Evolutionary conservation across 2,888 invertebrate genomes (phyloP).

Genomic region (Lordiphosa fenestrarum): DNA sequence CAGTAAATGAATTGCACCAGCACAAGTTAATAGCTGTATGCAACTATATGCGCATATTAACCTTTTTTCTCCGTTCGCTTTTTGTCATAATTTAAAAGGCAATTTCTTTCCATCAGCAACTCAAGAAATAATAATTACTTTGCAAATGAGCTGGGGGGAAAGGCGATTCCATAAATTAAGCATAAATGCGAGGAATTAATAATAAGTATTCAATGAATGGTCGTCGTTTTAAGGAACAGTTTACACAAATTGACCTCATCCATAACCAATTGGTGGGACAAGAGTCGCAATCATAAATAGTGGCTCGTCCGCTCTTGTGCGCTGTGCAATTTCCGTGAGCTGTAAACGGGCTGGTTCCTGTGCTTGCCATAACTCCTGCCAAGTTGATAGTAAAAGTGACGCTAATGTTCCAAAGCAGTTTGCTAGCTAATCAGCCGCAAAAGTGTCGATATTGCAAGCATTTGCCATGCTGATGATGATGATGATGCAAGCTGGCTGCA

Average conservation of each 20-base stretch:
- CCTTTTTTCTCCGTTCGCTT: conserved; percentile 8
- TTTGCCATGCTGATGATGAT: conserved; percentile 6
- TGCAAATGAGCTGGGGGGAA: conserved; percentile 5
- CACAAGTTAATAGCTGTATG: conserved; percentile 48
- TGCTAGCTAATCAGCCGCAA: conserved; percentile 58
- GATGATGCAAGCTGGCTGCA: conserved; percentile 48
- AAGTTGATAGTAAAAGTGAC: conserved; percentile 64
- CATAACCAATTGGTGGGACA: neutral
- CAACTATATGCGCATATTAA: conserved; percentile 36
- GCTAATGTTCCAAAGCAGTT: conserved; percentile 58
- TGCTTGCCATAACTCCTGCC: conserved; percentile 52
- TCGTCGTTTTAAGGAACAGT: too few relatives aligned
- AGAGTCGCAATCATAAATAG: conserved; percentile 21
- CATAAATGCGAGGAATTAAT: neutral
- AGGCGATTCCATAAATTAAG: neutral
- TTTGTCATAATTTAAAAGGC: conserved; percentile 42
- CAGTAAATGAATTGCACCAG: conserved; percentile 39
- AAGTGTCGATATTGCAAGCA: conserved; percentile 29
- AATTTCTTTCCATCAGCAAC: conserved; percentile 46
- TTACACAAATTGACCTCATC: too few relatives aligned
- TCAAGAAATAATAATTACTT: conserved; percentile 44
- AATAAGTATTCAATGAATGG: neutral
- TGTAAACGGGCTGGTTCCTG: conserved; percentile 24
- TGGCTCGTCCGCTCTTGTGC: conserved; percentile 34
- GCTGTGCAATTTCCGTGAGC: conserved; percentile 31